Evolutionary conservation across 2,797 vertebrate species (phyloP), one percentile per base, ranked within the genome.

Genomic region (Rhynchotus rufescens): DNA sequence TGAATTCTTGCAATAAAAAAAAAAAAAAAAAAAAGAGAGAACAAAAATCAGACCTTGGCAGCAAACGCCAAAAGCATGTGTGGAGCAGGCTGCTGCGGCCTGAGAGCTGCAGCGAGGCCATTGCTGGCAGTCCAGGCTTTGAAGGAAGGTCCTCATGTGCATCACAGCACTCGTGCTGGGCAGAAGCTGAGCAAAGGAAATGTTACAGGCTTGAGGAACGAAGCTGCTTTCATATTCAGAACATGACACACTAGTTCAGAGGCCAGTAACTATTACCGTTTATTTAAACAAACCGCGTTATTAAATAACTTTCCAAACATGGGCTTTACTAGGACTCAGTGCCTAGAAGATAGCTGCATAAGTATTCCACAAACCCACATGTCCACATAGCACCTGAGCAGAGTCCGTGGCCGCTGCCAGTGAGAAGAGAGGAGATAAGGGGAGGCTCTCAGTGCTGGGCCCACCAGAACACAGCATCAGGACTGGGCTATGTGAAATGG

Each of bases 341-440:
- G 4, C 45, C 79, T 80, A 9, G n/a, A 52, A 90, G 68, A 66
- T 1, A 88, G n/a, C 49, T 79, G 64, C 38, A 51, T 22, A 84
- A 93, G 22, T 8, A 7, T 7, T 1, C 0, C 44, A 23, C 51
- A n/a, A 67, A 52, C n/a, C 36, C 9, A 0, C 13, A 4, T 47
- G 22, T 38, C 65, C 51, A 8, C 6, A 21, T 1, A 9, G 61
- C 51, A 40, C 22, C 11, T 0, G 40, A 72, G 56, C 5, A 3
- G 52, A 80, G 52, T 62, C 32, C 67, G 81, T 1, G 0, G 72
- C 56, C 51, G 5, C 25, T 0, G 34, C 68, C 0, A 1, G 57
- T 1, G 1, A 74, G n/a, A 2, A n/a, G 30, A n/a, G 1, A 38
- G 1, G 61, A 21, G 36, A 62, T 38, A 26, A 62, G 61, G 0